A percentile compares a stretch with the other conserved stretches of the same genome.
Conservation (phyloP, 2,113 vertebrate genomes). For the Lagopus leucura region DNA sequence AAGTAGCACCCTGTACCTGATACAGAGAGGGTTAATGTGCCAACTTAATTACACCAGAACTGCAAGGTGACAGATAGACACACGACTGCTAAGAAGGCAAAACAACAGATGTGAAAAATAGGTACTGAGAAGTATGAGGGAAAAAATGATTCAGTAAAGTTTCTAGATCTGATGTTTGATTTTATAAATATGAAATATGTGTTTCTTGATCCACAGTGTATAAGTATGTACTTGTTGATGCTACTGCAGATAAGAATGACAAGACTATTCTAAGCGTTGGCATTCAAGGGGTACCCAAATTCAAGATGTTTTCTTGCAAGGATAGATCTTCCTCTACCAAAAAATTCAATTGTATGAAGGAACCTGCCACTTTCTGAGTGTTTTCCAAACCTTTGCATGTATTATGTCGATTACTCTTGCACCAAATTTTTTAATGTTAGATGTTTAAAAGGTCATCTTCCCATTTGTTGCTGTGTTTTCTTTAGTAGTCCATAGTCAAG, state of each 20-base stretch:
- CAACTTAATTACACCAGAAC: background rate
- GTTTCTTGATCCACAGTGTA: background rate
- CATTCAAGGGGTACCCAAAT: background rate
- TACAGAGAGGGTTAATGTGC: background rate
- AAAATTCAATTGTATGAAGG: background rate
- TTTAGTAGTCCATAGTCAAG: background rate
- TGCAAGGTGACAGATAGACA: background rate
- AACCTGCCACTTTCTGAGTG: background rate
- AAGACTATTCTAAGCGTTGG: background rate
- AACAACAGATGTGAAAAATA: background rate
- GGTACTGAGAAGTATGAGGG: background rate
- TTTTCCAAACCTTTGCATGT: background rate
- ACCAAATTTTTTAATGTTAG: background rate
- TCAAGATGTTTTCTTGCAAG: background rate
- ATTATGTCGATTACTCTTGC: background rate
- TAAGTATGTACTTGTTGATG: rapidly evolving
- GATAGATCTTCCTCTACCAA: background rate
- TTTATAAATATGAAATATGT: background rate
- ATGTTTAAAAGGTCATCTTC: background rate
- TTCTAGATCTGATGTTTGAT: background rate
- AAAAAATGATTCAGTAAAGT: background rate
- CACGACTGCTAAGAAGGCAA: background rate
- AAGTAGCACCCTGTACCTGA: rapidly evolving
- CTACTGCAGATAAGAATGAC: background rate
- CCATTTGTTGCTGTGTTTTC: background rate